Conservation (phyloP, 1,140 invertebrate species). For the Magallana angulata region DNA sequence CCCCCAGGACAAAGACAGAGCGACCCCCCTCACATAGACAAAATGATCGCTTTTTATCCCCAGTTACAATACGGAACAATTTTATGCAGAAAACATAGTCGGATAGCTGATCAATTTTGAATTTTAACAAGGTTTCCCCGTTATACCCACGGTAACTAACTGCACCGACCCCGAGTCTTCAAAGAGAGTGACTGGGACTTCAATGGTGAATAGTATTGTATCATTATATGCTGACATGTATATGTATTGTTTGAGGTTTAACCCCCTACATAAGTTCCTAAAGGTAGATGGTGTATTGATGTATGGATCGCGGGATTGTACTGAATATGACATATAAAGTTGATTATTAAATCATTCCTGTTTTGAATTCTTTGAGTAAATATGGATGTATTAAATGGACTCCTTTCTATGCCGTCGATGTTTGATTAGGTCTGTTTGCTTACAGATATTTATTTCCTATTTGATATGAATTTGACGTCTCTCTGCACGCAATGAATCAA, state of each 20-base stretch:
- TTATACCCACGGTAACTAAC: too few species aligned
- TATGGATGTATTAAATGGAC: conserved; percentile 15
- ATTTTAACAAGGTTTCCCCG: too few species aligned
- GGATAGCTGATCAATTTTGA: too few species aligned
- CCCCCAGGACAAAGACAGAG: neutral
- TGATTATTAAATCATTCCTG: conserved; percentile 10
- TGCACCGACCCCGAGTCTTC: too few species aligned
- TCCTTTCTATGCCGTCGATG: neutral
- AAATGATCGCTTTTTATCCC: neutral
- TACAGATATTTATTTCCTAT: conserved; percentile 20
- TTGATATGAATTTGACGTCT: conserved; percentile 23
- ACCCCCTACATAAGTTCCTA: too few species aligned
- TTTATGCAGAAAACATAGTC: neutral
- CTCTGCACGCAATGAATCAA: neutral
- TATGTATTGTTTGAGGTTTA: too few species aligned
- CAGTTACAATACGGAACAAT: conserved; percentile 11
- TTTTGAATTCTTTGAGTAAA: neutral
- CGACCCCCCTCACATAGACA: neutral
- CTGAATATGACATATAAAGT: neutral
- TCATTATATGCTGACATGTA: too few species aligned
- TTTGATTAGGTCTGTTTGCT: conserved; percentile 1
- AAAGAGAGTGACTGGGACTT: too few species aligned
- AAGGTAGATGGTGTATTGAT: neutral
- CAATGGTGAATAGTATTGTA: too few species aligned
- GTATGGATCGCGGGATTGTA: neutral